A percentile compares a stretch with the other conserved stretches of the same genome.
Conservation (phyloP, 2,888 invertebrate species). For the Chorisops tibialis region DNA sequence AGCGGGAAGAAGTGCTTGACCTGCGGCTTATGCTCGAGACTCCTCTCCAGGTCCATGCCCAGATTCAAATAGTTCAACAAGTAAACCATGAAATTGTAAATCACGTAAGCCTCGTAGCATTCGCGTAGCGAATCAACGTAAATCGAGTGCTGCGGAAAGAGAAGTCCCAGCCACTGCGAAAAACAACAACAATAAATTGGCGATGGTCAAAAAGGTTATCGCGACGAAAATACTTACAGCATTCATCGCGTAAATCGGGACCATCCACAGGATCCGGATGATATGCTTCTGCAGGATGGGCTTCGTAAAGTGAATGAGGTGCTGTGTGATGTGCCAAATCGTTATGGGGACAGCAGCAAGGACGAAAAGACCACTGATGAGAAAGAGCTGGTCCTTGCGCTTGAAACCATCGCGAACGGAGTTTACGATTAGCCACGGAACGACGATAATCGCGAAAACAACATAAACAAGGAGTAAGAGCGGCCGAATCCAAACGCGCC, state of each 20-base stretch:
- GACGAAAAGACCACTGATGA: slow-evolving; percentile 89
- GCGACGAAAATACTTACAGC: slow-evolving; percentile 63
- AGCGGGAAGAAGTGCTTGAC: slow-evolving; percentile 85
- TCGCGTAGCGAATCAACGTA: slow-evolving; percentile 91
- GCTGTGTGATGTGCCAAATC: slow-evolving; percentile 92
- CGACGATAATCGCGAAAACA: slow-evolving; percentile 74
- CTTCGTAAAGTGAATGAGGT: slow-evolving; percentile 89
- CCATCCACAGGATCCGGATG: slow-evolving; percentile 96
- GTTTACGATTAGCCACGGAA: slow-evolving; percentile 79
- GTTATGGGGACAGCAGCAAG: slow-evolving; percentile 87
- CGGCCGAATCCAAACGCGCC: slow-evolving; percentile 90
- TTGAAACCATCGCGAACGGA: slow-evolving; percentile 76
- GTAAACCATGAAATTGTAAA: slow-evolving; percentile 96
- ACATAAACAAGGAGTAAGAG: slow-evolving; percentile 76
- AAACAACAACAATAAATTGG: slow-evolving; percentile 13
- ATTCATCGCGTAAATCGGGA: slow-evolving; percentile 93
- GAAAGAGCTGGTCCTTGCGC: slow-evolving; percentile 73
- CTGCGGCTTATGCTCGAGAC: slow-evolving; percentile 76
- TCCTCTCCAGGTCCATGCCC: slow-evolving; percentile 80
- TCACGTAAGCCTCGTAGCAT: slow-evolving; percentile 97
- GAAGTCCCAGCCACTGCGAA: slow-evolving; percentile 61
- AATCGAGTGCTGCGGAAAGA: slow-evolving; percentile 82
- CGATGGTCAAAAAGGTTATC: not conserved
- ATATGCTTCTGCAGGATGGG: slow-evolving; percentile 91
- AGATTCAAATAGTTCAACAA: slow-evolving; percentile 85